These are phyloP conservation scores for Gyps fulvus DNA, from an alignment of 2,113 vertebrate species.

Conservation along the genomic window DNA sequence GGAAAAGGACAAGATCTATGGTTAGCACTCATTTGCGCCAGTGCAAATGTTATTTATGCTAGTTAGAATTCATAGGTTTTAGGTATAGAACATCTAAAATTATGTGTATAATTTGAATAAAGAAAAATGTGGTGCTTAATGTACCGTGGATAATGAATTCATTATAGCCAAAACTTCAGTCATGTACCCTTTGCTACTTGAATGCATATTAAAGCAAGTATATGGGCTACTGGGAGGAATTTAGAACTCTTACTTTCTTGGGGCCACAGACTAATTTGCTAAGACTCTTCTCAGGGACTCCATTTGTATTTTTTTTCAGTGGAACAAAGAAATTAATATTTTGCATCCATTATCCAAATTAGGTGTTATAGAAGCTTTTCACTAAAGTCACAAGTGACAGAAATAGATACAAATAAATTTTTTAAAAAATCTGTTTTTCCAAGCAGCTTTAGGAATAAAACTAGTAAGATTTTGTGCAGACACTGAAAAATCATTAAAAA, in stretches of 20 bases:
- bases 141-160: not conserved
- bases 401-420: not conserved
- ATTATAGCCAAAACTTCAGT: not conserved
- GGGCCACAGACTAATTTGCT: not conserved
- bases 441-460: not conserved
- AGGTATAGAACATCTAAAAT: not conserved
- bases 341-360: not conserved
- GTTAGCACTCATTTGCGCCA: not conserved
- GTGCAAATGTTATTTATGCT: not conserved
- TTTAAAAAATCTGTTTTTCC: not conserved
- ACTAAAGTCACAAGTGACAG: not conserved
- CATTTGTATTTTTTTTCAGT: not conserved
- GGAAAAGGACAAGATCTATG: not conserved
- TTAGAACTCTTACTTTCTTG: not conserved
- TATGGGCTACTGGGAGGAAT: not conserved
- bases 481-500: not conserved
- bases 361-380: not conserved
- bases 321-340: not conserved
- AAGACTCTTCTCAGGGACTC: not conserved
- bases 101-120: not conserved
- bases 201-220: not conserved
- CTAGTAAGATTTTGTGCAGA: not conserved
- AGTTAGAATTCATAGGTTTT: not conserved
- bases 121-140: not conserved
- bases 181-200: not conserved